Percentiles rank a stretch among this genome's conserved stretches.
These are phyloP conservation scores for Excalfactoria chinensis DNA, from an alignment of 2,113 vertebrate species.

Conservation along the genomic window DNA sequence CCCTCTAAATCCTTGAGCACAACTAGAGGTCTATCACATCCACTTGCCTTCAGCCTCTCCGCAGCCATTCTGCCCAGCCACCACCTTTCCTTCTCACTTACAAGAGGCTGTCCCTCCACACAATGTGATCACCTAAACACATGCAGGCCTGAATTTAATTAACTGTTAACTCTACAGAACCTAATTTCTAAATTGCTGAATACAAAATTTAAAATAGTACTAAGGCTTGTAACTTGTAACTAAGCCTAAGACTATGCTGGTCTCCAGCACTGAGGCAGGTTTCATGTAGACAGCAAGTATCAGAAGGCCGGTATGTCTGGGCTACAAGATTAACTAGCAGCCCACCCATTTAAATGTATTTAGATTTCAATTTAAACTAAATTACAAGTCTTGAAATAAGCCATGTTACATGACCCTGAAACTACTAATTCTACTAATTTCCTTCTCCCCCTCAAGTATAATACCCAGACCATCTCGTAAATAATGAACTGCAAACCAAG, in stretches of 20 bases:
- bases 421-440: conserved; percentile 31
- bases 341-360: conserved; percentile 66
- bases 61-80: not conserved
- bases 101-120: not conserved
- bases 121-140: not conserved
- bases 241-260: not conserved
- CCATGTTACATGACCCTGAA: conserved; percentile 34
- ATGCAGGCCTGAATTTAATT: not conserved
- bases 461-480: conserved; percentile 51
- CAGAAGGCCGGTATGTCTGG: conserved; percentile 65
- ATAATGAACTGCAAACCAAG: conserved; percentile 50
- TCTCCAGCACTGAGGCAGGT: conserved; percentile 1
- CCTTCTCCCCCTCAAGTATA: conserved; percentile 42
- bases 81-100: not conserved
- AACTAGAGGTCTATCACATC: accelerated
- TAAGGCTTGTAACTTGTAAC: not conserved
- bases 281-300: conserved; percentile 48
- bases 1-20: not conserved
- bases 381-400: conserved; percentile 74
- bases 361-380: conserved; percentile 75
- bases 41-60: not conserved
- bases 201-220: not conserved
- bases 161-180: not conserved
- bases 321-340: conserved; percentile 62
- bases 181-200: not conserved